Evolutionary conservation across 2,113 vertebrate genomes (phyloP), one percentile per base, ranked within the genome.

Genomic region (Podocnemis expansa): DNA sequence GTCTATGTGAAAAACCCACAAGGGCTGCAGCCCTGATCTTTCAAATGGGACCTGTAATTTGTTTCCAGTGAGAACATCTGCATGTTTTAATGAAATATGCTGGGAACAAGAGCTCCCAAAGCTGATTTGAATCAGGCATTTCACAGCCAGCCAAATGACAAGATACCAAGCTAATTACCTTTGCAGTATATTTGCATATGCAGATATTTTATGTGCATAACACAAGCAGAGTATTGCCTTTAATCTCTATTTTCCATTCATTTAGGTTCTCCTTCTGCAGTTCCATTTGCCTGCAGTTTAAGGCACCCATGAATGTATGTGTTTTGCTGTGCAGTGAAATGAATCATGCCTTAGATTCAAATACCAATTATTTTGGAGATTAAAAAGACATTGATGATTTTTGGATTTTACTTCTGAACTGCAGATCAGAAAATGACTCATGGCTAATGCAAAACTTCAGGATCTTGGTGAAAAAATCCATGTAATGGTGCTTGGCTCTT

Each of bases 11-110:
- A 45, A 45, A 0, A 1, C 11, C 0, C 17, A 10, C 29, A 21
- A 14, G 63, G 45, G 49, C 55, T 85, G 52, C 78, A 49, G 4
- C 1, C 0, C 1, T 1, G 0, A 9, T 45, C 2, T 43, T 76
- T 43, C 24, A 1, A 38, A 73, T 1, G 10, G 0, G 0, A 4
- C 1, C 0, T 5, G 45, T 5, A 5, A 43, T 16, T 56, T 19
- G 4, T n/a, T 9, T 1, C 12, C 2, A 0, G 0, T 0, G 5
- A 2, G 63, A 6, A 0, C 54, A 4, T 58, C 45, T 12, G 58
- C 58, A 51, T 11, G 14, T 47, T 10, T 45, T 70, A 0, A 5
- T 76, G 84, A 87, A 73, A 45, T 51, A 1, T 0, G 0, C 19
- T 10, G 0, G 0, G 1, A 58, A 17, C 2, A 0, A 12, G 8